Conservation (phyloP, 2,113 vertebrate species). For the Aldabrachelys gigantea region DNA sequence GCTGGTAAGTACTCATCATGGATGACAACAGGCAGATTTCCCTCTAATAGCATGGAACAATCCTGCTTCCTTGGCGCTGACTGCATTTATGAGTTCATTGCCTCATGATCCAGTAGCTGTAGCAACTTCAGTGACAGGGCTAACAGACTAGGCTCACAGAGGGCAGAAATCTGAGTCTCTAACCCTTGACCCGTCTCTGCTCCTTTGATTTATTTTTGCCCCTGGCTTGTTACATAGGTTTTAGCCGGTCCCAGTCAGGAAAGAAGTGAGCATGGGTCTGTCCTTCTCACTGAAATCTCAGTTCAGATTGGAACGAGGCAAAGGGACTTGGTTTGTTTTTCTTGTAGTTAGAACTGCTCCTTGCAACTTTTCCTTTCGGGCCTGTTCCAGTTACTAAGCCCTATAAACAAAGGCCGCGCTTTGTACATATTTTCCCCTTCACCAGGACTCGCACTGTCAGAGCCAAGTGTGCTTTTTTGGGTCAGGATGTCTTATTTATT, state of each 20-base stretch:
- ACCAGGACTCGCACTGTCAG: neutral
- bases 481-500: neutral
- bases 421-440: neutral
- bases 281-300: neutral
- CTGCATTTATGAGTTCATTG: neutral
- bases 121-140: neutral
- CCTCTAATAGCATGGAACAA: neutral
- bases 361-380: fast-evolving
- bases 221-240: neutral
- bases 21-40: neutral
- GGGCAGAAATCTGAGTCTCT: neutral
- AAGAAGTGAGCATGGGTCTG: neutral
- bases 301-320: neutral
- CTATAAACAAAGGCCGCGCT: neutral
- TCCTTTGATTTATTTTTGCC: neutral
- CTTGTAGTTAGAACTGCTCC: neutral
- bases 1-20: neutral
- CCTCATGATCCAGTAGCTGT: neutral
- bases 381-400: neutral
- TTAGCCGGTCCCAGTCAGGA: neutral
- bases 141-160: neutral
- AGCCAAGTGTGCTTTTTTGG: neutral
- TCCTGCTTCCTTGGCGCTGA: neutral
- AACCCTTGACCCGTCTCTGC: neutral
- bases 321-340: neutral